Percentiles rank a stretch among this genome's conserved stretches.
These are phyloP conservation scores for Saxidomus purpurata DNA, from an alignment of 1,140 invertebrate genomes.

Conservation along the genomic window DNA sequence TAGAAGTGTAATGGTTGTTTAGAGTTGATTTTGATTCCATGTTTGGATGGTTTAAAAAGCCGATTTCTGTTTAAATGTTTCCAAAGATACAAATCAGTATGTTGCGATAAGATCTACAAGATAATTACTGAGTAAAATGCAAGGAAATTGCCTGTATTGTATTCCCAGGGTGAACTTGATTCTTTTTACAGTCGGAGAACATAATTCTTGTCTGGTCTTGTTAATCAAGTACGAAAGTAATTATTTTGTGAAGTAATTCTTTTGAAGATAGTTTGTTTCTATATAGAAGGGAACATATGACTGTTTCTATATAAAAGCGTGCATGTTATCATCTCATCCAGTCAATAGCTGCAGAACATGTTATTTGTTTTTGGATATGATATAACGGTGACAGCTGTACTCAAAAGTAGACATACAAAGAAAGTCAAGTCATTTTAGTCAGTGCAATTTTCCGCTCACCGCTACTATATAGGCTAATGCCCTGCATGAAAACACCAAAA, in stretches of 20 bases:
- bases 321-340: no score
- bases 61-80: not conserved
- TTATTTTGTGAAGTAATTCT: no score
- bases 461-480: no score
- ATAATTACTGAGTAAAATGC: not conserved
- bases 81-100: conserved; percentile 37
- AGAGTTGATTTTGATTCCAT: not conserved
- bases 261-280: no score
- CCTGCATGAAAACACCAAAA: no score
- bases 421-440: no score
- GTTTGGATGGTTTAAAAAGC: conserved; percentile 45
- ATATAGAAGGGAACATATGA: not conserved
- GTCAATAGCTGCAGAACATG: no score
- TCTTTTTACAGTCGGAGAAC: conserved; percentile 11
- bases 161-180: conserved; percentile 37
- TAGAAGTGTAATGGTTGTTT: not conserved
- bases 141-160: conserved; percentile 12
- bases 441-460: no score
- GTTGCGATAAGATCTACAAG: not conserved
- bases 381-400: no score
- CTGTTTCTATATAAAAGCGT: no score
- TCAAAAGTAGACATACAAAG: no score
- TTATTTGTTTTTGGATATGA: no score
- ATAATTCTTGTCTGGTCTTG: conserved; percentile 22
- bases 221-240: not conserved